These are phyloP conservation scores for Plecotus auritus DNA, from an alignment of 2,113 vertebrate genomes.

Conservation along the genomic window DNA sequence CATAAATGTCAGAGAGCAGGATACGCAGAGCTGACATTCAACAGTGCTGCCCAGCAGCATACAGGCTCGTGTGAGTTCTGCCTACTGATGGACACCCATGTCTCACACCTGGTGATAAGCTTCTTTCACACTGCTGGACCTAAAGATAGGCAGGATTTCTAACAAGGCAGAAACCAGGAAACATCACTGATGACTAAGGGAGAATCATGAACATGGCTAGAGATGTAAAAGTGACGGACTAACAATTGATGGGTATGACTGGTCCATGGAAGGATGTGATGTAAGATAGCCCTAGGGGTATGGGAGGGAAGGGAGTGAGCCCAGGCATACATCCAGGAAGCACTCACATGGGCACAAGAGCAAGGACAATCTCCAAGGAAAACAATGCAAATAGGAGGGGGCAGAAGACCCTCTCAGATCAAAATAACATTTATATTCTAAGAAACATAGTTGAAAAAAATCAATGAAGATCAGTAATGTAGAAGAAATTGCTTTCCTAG, in stretches of 20 bases:
- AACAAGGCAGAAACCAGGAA: background rate
- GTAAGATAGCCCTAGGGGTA: background rate
- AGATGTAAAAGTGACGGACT: background rate
- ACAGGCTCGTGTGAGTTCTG: too few species aligned
- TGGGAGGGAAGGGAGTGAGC: background rate
- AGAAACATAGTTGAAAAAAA: background rate
- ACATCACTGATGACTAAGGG: too few species aligned
- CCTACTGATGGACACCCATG: rapidly evolving
- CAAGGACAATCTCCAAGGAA: background rate
- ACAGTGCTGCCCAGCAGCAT: rapidly evolving
- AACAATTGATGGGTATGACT: rapidly evolving
- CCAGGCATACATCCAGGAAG: background rate
- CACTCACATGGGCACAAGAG: rapidly evolving
- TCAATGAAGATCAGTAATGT: background rate
- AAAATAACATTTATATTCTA: background rate
- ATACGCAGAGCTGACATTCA: background rate
- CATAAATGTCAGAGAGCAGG: background rate
- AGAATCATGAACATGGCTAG: too few species aligned
- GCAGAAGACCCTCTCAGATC: background rate
- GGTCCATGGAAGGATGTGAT: rapidly evolving
- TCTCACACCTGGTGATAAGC: background rate
- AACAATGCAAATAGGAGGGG: background rate
- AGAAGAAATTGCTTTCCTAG: background rate
- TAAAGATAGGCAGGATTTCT: background rate
- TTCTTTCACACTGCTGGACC: background rate